phyloP scores from a whole-genome alignment of 2,888 invertebrate genomes.

The Autographa gamma region DNA sequence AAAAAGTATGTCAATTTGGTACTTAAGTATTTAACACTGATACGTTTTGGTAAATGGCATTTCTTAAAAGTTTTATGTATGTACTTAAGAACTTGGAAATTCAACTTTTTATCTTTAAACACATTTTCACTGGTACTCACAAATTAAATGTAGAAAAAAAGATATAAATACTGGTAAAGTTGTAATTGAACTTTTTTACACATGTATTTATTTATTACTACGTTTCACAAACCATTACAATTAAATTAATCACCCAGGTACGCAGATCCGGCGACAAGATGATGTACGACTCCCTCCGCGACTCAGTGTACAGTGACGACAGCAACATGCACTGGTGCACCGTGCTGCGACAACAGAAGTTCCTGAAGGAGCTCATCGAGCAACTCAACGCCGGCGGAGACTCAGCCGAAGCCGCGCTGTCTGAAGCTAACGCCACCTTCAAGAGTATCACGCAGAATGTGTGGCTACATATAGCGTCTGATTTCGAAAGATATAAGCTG shows the following conservation, averaged over 20 bases:
- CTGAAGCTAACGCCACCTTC: constrained; percentile 89
- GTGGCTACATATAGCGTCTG: constrained; percentile 93
- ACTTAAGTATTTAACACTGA: not conserved
- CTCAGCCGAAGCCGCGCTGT: constrained; percentile 80
- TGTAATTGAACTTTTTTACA: too few species aligned
- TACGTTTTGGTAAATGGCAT: too few species aligned
- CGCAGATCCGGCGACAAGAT: constrained; percentile 91
- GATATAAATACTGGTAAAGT: too few species aligned
- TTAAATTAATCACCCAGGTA: constrained; percentile 63
- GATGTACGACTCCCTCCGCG: constrained; percentile 82
- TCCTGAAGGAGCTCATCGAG: constrained; percentile 91
- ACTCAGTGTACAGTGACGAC: constrained; percentile 85
- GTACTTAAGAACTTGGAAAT: too few species aligned
- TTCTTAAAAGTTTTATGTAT: too few species aligned
- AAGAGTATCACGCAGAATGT: constrained; percentile 88
- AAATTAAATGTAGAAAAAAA: too few species aligned
- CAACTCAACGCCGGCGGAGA: constrained; percentile 87
- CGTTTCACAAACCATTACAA: not conserved
- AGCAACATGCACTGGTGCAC: constrained; percentile 92
- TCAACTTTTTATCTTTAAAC: too few species aligned
- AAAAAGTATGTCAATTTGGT: not conserved
- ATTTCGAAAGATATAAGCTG: constrained; percentile 90
- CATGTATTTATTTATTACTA: too few species aligned
- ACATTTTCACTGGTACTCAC: too few species aligned
- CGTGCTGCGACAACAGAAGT: constrained; percentile 93